These are phyloP conservation scores for Genyomyrus donnyi DNA, from an alignment of 2,113 vertebrate species.

Conservation along the genomic window DNA sequence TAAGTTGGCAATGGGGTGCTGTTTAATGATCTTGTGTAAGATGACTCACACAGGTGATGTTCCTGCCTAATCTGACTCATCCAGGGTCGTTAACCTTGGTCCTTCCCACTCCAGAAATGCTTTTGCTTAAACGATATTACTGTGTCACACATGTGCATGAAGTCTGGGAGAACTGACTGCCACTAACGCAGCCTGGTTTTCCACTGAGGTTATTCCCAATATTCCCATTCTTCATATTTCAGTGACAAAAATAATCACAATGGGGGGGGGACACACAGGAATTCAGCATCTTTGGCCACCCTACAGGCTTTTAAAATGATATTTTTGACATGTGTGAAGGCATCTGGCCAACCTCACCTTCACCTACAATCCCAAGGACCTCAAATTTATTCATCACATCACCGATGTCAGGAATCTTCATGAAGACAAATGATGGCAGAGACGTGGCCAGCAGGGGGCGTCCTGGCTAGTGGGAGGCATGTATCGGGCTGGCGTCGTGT, in stretches of 20 bases:
- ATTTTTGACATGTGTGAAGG: not conserved
- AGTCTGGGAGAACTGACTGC: not conserved
- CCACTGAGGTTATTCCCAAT: not conserved
- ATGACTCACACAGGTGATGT: slow-evolving; percentile 3
- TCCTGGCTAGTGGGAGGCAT: slow-evolving; percentile 39
- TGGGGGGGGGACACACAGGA: not conserved
- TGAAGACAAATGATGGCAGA: slow-evolving; percentile 81
- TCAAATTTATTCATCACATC: slow-evolving; percentile 99
- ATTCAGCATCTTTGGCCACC: not conserved
- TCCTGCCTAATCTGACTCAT: not conserved
- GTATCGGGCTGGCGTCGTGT: slow-evolving; percentile 38
- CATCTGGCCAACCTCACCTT: slow-evolving; percentile 75
- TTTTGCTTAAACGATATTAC: not conserved
- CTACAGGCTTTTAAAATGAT: not conserved
- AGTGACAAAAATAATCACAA: not conserved
- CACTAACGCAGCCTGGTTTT: not conserved
- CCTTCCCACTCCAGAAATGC: not conserved
- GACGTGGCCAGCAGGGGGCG: slow-evolving; percentile 44
- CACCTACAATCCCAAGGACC: slow-evolving; percentile 99
- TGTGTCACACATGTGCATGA: not conserved
- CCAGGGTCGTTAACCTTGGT: not conserved
- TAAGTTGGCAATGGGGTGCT: not conserved
- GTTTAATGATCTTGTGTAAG: not conserved
- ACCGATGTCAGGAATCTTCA: slow-evolving; percentile 96
- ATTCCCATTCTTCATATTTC: not conserved